Base-by-base conservation (phyloP, 2,888 invertebrate species). In the Lithodes maja region DNA sequence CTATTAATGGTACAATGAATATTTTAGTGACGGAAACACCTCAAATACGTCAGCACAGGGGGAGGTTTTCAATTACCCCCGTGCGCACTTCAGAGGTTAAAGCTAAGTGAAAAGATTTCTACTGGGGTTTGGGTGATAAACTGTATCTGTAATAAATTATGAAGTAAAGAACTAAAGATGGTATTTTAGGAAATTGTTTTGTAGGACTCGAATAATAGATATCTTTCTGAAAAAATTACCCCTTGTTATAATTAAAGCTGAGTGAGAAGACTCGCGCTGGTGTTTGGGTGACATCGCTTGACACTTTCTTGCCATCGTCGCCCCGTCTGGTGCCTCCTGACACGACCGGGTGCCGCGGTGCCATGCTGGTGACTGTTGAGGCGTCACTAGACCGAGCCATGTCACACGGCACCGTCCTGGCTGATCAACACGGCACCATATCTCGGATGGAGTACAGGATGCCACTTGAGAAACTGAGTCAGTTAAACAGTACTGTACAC, bases 341-440 rank as follows among this genome's bases (percentile, higher is more conserved):
- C 33, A 89, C 89, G 12, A 54, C n/a, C 12, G 80, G 69, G 15
- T n/a, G 78, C 61, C 86, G 90, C 75, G 94, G 94, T 92, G 94
- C 93, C 0, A 92, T 93, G 91, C 93, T 93, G 69, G 92, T 94
- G 82, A 93, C 93, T 49, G 93, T 94, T 55, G 93, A 93, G 1
- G 93, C 93, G 52, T 92, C 92, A 0, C 86, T 93, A 5, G 89
- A 93, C 53, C 93, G 94, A 86, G 94, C 94, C 54, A 92, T 92
- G 85, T 92, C 93, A n/a, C 94, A 94, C 92, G 94, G 94, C n/a
- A 93, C 94, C 33, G 93, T 94, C 86, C 92, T 93, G 78, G 92
- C 93, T 54, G 92, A 93, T 86, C 87, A 92, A 50, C 91, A 93
- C 92, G 49, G 89, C 9, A 53, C 55, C 17, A 78, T 89, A 53